Evolutionary conservation across 1,140 invertebrate species (phyloP).

Genomic region (Temnothorax curvispinosus): DNA sequence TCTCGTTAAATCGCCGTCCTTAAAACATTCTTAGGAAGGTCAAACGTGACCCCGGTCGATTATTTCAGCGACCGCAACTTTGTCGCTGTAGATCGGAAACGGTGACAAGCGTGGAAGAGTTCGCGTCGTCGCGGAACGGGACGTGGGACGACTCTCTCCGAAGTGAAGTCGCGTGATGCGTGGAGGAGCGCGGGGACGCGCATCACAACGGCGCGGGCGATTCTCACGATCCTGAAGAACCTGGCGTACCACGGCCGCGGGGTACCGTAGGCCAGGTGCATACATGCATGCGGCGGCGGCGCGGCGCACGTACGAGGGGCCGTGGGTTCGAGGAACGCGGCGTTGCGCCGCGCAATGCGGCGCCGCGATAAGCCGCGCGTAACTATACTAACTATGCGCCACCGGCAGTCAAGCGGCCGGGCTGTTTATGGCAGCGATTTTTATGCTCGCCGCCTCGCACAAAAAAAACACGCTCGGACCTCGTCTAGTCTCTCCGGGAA

Average conservation of each 20-base stretch:
- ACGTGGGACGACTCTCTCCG: background rate
- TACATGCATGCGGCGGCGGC: background rate
- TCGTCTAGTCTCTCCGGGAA: background rate
- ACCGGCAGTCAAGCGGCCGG: slow-evolving; percentile 2
- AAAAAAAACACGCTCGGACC: slow-evolving; percentile 45
- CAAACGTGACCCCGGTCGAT: background rate
- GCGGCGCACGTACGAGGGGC: slow-evolving; percentile 27
- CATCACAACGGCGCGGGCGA: background rate
- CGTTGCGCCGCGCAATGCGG: slow-evolving; percentile 34
- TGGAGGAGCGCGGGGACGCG: background rate
- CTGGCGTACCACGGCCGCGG: slow-evolving; percentile 2
- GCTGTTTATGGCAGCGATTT: slow-evolving; percentile 46
- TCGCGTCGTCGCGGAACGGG: no score
- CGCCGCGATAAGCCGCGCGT: slow-evolving; percentile 48
- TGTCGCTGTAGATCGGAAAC: no score
- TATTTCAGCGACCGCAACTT: background rate
- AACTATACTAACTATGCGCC: slow-evolving; percentile 55
- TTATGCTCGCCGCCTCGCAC: slow-evolving; percentile 36
- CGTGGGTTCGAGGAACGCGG: slow-evolving; percentile 58
- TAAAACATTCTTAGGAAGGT: background rate
- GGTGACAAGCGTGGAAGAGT: no score
- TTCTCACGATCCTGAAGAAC: slow-evolving; percentile 59
- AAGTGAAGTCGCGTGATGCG: background rate
- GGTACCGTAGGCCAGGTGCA: slow-evolving; percentile 51
- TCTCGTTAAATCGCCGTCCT: no score